A percentile compares a stretch with the other conserved stretches of the same genome.
Evolutionary conservation across 53 echinoderm and acorn worm genomes (phyloP).

Genomic region (Holothuria leucospilota): DNA sequence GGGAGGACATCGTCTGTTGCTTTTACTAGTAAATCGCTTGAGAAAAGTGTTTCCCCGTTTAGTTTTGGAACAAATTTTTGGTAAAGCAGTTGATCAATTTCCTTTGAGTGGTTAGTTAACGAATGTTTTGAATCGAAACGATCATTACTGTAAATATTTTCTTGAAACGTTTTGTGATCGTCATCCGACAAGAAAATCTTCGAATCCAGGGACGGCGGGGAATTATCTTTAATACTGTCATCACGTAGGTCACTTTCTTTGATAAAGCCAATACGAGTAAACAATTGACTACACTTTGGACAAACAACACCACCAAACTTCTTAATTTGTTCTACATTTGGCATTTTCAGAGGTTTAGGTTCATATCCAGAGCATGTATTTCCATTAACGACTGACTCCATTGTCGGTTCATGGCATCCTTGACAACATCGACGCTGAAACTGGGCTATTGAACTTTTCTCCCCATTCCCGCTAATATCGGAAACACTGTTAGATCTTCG

Average conservation of each 20-base stretch:
- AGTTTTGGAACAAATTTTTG: background rate
- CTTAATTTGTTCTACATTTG: conserved; percentile 37
- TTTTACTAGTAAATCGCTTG: background rate
- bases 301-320: conserved; percentile 58
- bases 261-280: conserved; percentile 22
- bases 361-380: background rate
- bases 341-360: conserved; percentile 19
- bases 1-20: background rate
- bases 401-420: background rate
- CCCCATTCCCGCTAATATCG: no score
- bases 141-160: background rate
- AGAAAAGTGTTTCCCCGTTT: background rate
- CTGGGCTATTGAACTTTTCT: no score
- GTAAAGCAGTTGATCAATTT: background rate
- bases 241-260: conserved; percentile 4
- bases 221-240: background rate
- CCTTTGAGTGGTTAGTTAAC: background rate
- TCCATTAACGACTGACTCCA: background rate
- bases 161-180: background rate
- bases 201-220: background rate
- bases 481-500: no score
- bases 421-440: no score
- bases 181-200: background rate
- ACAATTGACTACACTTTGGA: conserved; percentile 57
- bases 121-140: background rate